phyloP scores from a whole-genome alignment of 2,888 invertebrate genomes.

The Hedychridium roseum region DNA sequence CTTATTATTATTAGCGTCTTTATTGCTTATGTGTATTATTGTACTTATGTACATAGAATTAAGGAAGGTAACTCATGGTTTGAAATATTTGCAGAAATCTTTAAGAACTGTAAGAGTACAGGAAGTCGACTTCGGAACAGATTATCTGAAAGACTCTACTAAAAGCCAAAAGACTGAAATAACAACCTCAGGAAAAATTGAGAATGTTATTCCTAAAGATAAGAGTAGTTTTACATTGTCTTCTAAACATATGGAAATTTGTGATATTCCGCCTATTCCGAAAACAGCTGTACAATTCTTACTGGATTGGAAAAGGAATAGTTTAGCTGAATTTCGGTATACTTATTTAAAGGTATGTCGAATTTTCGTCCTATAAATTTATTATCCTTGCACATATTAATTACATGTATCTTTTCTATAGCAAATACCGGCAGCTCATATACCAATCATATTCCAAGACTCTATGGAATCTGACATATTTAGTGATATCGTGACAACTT shows the following conservation, averaged over 20 bases:
- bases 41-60: conserved; percentile 5
- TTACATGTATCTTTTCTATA: conserved; percentile 48
- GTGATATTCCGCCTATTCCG: conserved; percentile 64
- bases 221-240: not conserved
- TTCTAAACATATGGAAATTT: too few relatives aligned
- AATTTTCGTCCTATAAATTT: conserved; percentile 4
- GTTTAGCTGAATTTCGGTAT: conserved; percentile 65
- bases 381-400: too few relatives aligned
- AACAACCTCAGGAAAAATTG: conserved; percentile 1
- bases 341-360: conserved; percentile 71
- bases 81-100: conserved; percentile 65
- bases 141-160: not conserved
- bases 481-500: conserved; percentile 68
- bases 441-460: conserved; percentile 73
- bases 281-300: conserved; percentile 74
- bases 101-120: conserved; percentile 67
- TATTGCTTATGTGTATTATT: conserved; percentile 10
- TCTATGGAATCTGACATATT: conserved; percentile 73
- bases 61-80: conserved; percentile 6
- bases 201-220: not conserved
- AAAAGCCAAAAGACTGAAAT: conserved; percentile 6
- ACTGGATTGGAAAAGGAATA: conserved; percentile 70
- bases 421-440: conserved; percentile 69
- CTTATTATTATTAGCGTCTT: conserved; percentile 10
- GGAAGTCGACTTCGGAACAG: conserved; percentile 53